Evolutionary conservation across 2,888 invertebrate genomes (phyloP), one percentile per base, ranked within the genome.

Genomic region (Ceraclea dissimilis): DNA sequence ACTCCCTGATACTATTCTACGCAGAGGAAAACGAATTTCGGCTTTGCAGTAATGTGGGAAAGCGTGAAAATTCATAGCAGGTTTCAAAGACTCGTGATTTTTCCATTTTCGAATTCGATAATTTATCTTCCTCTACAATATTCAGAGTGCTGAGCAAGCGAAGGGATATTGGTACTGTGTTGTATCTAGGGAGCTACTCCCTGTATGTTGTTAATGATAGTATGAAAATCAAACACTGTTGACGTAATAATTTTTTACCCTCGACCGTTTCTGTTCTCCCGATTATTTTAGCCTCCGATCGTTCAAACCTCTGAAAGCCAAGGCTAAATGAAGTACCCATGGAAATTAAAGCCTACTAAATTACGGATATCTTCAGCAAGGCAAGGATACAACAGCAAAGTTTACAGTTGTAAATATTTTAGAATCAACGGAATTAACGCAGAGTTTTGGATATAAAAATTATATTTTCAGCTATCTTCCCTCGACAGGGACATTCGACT

Each of bases 11-110:
- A 44, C 6, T n/a, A 33, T 59, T 57, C 56, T 55, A 56, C 56
- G 59, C 56, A 59, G 56, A 53, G 63, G 58, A 60, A 62, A 63
- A 63, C 63, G 61, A 60, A 54, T 62, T 58, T 57, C 58, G 61
- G 58, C 58, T 62, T 57, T 62, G 52, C 51, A 54, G 59, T 54
- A 31, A 26, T 52, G 51, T 46, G 49, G 44, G 49, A 44, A 52
- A 56, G 50, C 55, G 59, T 55, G 55, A 57, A 53, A 58, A 58
- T 34, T 52, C 39, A 39, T 39, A 5, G 39, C 39, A 39, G 16
- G 31, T 11, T 39, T 39, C 16, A 39, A 39, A 2, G 10, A 6
- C 10, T 26, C 26, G 4, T 26, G 34, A 19, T 22, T 54, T 53
- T 52, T 48, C 58, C 49, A 17, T 21, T n/a, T 51, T 33, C 44